These are phyloP conservation scores for Rissa tridactyla DNA, from an alignment of 2,113 vertebrate species.

Conservation along the genomic window DNA sequence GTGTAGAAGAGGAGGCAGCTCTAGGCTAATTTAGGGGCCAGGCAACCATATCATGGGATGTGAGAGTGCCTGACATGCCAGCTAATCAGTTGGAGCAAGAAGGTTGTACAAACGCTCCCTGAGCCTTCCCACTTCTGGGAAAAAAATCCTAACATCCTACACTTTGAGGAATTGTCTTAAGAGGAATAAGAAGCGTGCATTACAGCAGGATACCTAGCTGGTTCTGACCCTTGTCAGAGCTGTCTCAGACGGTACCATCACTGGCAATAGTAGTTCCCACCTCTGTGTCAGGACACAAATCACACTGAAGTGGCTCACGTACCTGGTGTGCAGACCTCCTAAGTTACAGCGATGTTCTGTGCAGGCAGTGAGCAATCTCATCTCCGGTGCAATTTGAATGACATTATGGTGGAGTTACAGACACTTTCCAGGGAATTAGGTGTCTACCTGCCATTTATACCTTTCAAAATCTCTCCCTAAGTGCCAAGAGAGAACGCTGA, in stretches of 20 bases:
- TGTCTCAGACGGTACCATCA: not conserved
- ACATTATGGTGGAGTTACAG: not conserved
- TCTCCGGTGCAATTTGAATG: not conserved
- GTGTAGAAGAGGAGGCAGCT: not conserved
- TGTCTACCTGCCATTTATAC: slow-evolving; percentile 2
- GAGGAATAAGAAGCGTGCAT: not conserved
- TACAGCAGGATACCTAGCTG: not conserved
- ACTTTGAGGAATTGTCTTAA: not conserved
- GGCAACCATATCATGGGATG: not conserved
- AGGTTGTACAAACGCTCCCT: not conserved
- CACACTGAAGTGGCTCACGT: not conserved
- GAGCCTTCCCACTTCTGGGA: not conserved
- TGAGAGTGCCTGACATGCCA: not conserved
- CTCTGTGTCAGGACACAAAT: not conserved
- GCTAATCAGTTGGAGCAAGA: not conserved
- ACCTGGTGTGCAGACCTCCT: not conserved
- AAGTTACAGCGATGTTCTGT: not conserved
- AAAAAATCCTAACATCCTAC: not conserved
- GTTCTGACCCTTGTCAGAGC: not conserved
- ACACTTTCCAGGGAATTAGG: not conserved
- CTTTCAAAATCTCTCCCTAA: not conserved
- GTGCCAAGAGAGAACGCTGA: not conserved
- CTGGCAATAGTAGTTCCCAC: not conserved
- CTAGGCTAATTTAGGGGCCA: not conserved
- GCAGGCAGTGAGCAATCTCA: not conserved